Evolutionary conservation across 2,113 vertebrate species (phyloP).

Genomic region (Rostratula benghalensis): DNA sequence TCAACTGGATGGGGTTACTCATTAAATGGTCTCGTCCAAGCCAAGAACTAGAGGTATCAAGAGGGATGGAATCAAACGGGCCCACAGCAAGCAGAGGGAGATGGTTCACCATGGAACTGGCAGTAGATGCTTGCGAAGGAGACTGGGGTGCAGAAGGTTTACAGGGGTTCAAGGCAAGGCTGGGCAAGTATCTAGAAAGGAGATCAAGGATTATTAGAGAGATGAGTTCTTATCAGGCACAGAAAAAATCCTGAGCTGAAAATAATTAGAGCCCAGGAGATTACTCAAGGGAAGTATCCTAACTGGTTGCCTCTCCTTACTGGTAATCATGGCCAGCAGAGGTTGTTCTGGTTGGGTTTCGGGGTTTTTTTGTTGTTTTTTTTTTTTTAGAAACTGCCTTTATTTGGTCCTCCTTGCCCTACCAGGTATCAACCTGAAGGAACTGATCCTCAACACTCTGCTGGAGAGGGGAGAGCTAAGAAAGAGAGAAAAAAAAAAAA

Average conservation of each 20-base stretch:
- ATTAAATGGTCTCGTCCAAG: neutral
- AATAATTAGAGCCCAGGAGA: constrained; percentile 19
- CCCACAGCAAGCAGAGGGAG: neutral
- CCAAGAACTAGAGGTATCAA: neutral
- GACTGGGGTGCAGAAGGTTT: neutral
- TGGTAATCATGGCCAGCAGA: neutral
- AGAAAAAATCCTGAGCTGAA: neutral
- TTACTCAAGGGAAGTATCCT: neutral
- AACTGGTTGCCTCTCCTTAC: neutral
- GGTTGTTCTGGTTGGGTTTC: no score
- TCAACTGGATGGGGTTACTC: neutral
- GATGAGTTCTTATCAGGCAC: neutral
- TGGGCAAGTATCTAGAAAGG: neutral
- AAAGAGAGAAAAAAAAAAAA: neutral
- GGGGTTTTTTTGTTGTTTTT: no score
- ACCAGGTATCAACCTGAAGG: neutral
- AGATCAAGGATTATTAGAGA: neutral
- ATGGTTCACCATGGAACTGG: rapidly evolving
- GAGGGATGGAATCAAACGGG: neutral
- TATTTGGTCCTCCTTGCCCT: neutral
- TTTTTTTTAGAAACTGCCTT: neutral
- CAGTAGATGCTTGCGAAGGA: neutral
- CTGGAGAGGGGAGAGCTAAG: neutral
- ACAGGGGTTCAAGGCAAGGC: neutral
- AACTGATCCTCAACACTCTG: rapidly evolving